Conservation (phyloP, 2,113 vertebrate species). For the Scortum barcoo region DNA sequence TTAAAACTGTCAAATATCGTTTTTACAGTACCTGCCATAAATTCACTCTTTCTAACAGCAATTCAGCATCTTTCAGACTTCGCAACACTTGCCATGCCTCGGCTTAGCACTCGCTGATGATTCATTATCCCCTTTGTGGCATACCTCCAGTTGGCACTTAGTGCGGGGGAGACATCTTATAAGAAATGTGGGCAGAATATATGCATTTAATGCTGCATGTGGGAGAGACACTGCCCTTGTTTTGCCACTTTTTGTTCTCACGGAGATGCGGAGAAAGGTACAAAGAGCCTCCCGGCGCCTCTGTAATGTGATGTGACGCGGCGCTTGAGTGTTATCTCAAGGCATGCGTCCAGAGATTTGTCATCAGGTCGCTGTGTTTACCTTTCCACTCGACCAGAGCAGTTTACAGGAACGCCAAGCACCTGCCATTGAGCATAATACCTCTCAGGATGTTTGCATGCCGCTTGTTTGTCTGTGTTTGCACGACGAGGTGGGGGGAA, state of each 20-base stretch:
- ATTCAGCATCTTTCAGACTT: constrained; percentile 30
- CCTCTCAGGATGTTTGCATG: constrained; percentile 72
- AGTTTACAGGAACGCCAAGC: constrained; percentile 58
- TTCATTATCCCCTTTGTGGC: constrained; percentile 46
- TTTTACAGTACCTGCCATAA: not conserved
- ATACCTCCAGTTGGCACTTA: constrained; percentile 31
- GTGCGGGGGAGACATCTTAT: constrained; percentile 28
- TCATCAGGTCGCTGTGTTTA: constrained; percentile 67
- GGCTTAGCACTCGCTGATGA: constrained; percentile 30
- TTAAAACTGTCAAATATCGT: not conserved
- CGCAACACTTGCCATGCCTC: not conserved
- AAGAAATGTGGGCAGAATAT: constrained; percentile 32
- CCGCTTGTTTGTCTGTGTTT: constrained; percentile 74
- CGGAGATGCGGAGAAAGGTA: constrained; percentile 16
- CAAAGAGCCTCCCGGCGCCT: constrained; percentile 10
- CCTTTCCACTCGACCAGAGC: constrained; percentile 64
- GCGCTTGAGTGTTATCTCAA: constrained; percentile 53
- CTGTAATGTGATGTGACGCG: constrained; percentile 17
- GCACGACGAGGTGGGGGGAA: constrained; percentile 33
- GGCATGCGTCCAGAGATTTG: constrained; percentile 61
- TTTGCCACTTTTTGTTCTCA: not conserved
- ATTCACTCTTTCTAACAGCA: not conserved
- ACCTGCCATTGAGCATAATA: constrained; percentile 66
- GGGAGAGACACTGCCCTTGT: constrained; percentile 18
- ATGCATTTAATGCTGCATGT: constrained; percentile 32